Base-by-base conservation (phyloP, 2,113 vertebrate genomes). In the Lophius piscatorius region DNA sequence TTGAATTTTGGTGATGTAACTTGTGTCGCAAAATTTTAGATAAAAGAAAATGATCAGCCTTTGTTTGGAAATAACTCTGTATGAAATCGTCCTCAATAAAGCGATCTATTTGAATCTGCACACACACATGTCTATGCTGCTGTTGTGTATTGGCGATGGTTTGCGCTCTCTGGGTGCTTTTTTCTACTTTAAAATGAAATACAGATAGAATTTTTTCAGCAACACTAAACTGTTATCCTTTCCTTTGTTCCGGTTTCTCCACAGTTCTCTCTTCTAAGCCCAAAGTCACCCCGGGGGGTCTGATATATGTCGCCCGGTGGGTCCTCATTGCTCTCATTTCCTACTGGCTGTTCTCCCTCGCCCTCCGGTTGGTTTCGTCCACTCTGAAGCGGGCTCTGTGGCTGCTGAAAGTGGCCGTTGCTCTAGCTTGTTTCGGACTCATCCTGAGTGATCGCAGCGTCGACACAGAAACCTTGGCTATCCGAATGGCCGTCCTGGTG, bases 301-400 rank as follows among this genome's bases (percentile, higher is more conserved):
- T 91, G 18, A 4, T 87, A 24, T 86, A 86, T 4, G 77, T 91
- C 0, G 14, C 12, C 18, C 74, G 81, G 61, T 91, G 90, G 90
- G 33, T 86, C 1, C 40, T 90, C 6, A 20, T 82, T 35, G 72
- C 82, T 48, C 39, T 91, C 36, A 16, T 88, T 40, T 74, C 74
- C 46, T 90, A 91, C 73, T 88, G 83, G 86, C 72, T 91, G n/a
- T 16, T 89, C 21, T 89, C 84, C 17, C 42, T 90, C 0, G 28
- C 60, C 17, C 31, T 88, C 20, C 35, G 52, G 21, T 40, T 89
- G 42, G 57, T 91, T 1, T 52, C 75, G 5, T 82, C 78, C 17
- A 58, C 76, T n/a, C 48, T 90, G 58, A 75, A 71, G 36, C 61
- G 57, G 44, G 39, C 71, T 2, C 24, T 91, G 50, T 86, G 89